Evolutionary conservation across 2,113 vertebrate species (phyloP).

Genomic region (Odocoileus virginianus): DNA sequence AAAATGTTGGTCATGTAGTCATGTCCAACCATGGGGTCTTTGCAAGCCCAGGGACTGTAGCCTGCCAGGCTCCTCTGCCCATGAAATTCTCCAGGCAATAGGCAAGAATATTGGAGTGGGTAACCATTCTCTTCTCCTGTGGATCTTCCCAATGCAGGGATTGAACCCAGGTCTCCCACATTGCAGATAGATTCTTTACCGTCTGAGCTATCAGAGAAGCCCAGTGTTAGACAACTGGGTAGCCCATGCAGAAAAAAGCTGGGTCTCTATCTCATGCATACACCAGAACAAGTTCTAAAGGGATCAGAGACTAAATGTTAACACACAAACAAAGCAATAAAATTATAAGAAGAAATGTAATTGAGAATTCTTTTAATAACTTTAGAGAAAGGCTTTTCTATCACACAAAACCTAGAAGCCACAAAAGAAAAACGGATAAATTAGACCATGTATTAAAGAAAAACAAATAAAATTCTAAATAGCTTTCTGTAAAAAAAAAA

Average conservation of each 20-base stretch:
- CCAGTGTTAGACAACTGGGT: not conserved
- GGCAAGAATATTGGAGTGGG: not conserved
- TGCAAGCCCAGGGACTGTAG: not conserved
- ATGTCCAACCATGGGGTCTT: not conserved
- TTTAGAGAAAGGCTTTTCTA: not conserved
- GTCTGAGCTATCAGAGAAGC: not conserved
- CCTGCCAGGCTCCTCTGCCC: not conserved
- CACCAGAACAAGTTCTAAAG: not conserved
- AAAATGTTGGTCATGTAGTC: not conserved
- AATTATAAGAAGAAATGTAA: not conserved
- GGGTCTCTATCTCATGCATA: not conserved
- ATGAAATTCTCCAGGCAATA: not conserved
- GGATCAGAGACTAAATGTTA: not conserved
- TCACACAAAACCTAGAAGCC: not conserved
- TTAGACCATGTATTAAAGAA: not conserved
- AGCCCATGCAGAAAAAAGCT: not conserved
- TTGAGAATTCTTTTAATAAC: not conserved
- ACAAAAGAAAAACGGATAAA: not conserved
- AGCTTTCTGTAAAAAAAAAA: not conserved
- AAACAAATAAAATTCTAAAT: not conserved
- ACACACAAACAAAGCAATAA: not conserved
- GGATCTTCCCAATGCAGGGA: not conserved
- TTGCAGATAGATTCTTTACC: not conserved
- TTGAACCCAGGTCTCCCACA: not conserved
- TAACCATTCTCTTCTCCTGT: not conserved